Percentiles rank a stretch among this genome's conserved stretches.
Conservation (phyloP, 1,140 invertebrate genomes). For the Bradysia coprophila region DNA sequence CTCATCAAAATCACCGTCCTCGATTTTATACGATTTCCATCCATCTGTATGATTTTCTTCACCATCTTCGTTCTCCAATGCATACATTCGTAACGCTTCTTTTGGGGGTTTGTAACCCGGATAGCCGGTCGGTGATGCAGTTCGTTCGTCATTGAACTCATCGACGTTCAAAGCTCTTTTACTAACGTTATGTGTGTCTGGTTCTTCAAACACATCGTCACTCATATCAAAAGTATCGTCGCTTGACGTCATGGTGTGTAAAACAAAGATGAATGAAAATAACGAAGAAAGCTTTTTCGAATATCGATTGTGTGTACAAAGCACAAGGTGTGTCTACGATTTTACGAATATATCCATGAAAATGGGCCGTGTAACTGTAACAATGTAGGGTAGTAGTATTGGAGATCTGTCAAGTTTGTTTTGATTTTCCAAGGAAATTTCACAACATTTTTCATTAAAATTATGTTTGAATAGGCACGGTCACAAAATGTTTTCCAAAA, state of each 20-base stretch:
- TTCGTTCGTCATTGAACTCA: slow-evolving; percentile 16
- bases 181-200: slow-evolving; percentile 14
- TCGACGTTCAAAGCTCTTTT: neutral
- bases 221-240: slow-evolving; percentile 43
- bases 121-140: slow-evolving; percentile 58
- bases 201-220: slow-evolving; percentile 59
- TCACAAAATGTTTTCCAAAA: too few species aligned
- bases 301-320: too few species aligned
- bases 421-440: too few species aligned
- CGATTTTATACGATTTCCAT: slow-evolving; percentile 21
- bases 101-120: slow-evolving; percentile 54
- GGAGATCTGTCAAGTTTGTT: too few species aligned
- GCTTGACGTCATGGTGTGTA: slow-evolving; percentile 1
- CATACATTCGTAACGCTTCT: slow-evolving; percentile 35
- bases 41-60: slow-evolving; percentile 15
- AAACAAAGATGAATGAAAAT: too few species aligned
- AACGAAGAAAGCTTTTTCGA: too few species aligned
- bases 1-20: slow-evolving; percentile 15
- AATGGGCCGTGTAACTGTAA: too few species aligned
- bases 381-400: too few species aligned
- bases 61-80: slow-evolving; percentile 7
- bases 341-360: too few species aligned
- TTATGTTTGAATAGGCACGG: too few species aligned
- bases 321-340: too few species aligned
- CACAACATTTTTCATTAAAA: too few species aligned